Conservation (phyloP, 2,888 invertebrate species). For the Euplexia lucipara region DNA sequence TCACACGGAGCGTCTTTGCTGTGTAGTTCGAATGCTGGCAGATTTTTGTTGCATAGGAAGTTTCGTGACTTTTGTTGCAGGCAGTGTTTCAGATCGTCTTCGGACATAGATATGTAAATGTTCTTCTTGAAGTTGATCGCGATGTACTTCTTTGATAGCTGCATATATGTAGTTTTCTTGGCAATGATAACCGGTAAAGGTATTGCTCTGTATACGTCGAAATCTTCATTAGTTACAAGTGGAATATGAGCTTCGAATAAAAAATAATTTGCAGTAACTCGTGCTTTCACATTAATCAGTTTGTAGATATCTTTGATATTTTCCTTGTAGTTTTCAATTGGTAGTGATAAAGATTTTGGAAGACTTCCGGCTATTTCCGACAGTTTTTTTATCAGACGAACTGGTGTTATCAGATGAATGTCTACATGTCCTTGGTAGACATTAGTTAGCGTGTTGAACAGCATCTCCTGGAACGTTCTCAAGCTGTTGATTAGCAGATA, state of each 20-base stretch:
- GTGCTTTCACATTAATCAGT: no score
- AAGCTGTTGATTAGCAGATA: constrained; percentile 21
- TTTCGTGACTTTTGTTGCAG: constrained; percentile 5
- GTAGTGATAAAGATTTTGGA: constrained; percentile 43
- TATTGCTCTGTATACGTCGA: constrained; percentile 20
- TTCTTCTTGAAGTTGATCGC: constrained; percentile 38
- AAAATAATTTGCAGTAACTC: no score
- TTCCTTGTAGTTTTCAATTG: constrained; percentile 42
- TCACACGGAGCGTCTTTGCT: constrained; percentile 40
- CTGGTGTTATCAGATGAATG: constrained; percentile 51
- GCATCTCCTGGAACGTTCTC: constrained; percentile 43
- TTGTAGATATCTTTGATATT: constrained; percentile 54
- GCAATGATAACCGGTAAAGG: constrained; percentile 1
- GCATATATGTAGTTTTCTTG: neutral
- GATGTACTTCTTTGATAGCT: constrained; percentile 21
- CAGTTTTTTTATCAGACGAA: constrained; percentile 40
- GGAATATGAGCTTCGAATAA: constrained; percentile 18
- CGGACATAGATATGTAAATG: constrained; percentile 1
- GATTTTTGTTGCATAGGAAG: constrained; percentile 16
- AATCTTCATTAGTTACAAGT: constrained; percentile 42
- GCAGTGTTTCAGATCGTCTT: constrained; percentile 35
- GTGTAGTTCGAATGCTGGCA: constrained; percentile 35
- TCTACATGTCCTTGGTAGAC: constrained; percentile 56
- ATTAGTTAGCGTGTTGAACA: constrained; percentile 52
- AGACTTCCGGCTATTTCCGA: constrained; percentile 43